These are phyloP conservation scores for Drosophila fuyamai DNA, from an alignment of 1,140 invertebrate species.

Conservation along the genomic window DNA sequence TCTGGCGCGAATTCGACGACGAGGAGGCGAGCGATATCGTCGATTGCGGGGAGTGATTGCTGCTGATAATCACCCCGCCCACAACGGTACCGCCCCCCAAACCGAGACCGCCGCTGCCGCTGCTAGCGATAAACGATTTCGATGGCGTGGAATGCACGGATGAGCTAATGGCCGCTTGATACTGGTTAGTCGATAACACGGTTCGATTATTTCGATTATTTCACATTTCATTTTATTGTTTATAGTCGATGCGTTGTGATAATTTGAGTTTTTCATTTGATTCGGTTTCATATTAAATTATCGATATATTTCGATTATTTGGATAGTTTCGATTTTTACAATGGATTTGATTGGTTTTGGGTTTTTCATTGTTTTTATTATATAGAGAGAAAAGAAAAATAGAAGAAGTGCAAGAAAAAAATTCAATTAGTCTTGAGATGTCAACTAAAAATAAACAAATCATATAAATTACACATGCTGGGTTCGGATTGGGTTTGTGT, in stretches of 20 bases:
- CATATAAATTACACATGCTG: slow-evolving; percentile 66
- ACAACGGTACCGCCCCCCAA: slow-evolving; percentile 72
- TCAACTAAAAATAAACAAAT: slow-evolving; percentile 62
- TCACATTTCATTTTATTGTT: slow-evolving; percentile 25
- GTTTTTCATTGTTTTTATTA: slow-evolving; percentile 41
- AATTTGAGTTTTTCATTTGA: background rate
- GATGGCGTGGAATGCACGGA: slow-evolving; percentile 87
- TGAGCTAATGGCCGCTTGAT: slow-evolving; percentile 85
- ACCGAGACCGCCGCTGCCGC: slow-evolving; percentile 60
- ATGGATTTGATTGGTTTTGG: slow-evolving; percentile 35
- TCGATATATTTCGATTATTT: slow-evolving; percentile 19
- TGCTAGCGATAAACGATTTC: slow-evolving; percentile 86
- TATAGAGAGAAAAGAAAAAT: slow-evolving; percentile 75
- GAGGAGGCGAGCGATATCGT: slow-evolving; percentile 86
- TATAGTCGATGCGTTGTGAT: background rate
- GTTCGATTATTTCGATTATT: slow-evolving; percentile 35
- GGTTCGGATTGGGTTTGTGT: slow-evolving; percentile 10
- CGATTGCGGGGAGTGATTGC: slow-evolving; percentile 80
- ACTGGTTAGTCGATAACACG: slow-evolving; percentile 59
- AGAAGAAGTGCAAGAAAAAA: slow-evolving; percentile 82
- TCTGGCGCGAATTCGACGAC: slow-evolving; percentile 85
- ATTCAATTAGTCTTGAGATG: slow-evolving; percentile 74
- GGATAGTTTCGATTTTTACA: slow-evolving; percentile 13
- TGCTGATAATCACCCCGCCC: slow-evolving; percentile 68
- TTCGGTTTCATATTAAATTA: slow-evolving; percentile 3